Percentiles rank a stretch among this genome's conserved stretches.
Conservation (phyloP, 2,113 vertebrate species). For the Leucopsar rothschildi region DNA sequence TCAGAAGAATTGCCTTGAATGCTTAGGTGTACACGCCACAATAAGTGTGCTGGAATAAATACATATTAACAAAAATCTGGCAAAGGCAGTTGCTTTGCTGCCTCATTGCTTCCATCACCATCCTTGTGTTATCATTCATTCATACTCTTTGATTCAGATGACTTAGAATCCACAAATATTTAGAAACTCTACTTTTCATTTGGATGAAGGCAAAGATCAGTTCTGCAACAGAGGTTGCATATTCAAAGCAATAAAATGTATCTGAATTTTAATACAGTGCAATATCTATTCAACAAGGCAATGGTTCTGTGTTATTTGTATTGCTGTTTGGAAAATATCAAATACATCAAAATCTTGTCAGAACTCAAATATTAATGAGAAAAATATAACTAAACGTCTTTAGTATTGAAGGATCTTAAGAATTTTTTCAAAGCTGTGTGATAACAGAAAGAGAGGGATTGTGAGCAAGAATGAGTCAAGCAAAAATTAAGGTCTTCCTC, state of each 20-base stretch:
- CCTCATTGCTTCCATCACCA: conserved; percentile 2
- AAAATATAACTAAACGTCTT: neutral
- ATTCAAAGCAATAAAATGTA: neutral
- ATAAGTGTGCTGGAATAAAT: neutral
- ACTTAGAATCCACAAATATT: neutral
- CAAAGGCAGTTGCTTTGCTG: neutral
- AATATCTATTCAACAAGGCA: neutral
- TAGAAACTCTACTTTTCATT: neutral
- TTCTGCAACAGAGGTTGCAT: neutral
- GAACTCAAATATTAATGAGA: neutral
- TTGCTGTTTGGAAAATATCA: neutral
- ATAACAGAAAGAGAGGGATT: neutral
- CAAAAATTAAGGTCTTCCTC: neutral
- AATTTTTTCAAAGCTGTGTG: neutral
- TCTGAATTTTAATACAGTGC: neutral
- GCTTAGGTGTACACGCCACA: neutral
- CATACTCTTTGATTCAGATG: neutral
- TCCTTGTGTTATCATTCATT: neutral
- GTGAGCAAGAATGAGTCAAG: neutral
- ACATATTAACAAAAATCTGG: neutral
- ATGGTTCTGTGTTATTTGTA: neutral
- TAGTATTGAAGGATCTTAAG: neutral
- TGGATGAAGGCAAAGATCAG: neutral
- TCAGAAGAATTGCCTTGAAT: neutral
- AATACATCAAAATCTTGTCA: neutral